Percentiles rank a stretch among this genome's conserved stretches.
phyloP scores from a whole-genome alignment of 2,888 invertebrate genomes.

The Allolobophora icterica region DNA sequence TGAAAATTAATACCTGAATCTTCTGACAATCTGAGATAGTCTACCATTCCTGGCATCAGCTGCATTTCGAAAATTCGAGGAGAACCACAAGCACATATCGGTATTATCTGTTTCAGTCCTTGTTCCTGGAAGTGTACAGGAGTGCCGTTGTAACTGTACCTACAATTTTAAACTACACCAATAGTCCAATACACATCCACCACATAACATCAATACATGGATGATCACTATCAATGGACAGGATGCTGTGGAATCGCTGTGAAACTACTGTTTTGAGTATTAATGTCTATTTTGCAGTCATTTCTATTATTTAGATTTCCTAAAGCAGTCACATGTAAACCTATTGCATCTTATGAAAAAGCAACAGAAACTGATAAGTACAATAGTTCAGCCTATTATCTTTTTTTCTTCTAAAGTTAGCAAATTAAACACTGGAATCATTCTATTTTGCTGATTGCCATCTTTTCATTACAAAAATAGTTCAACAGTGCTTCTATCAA shows the following conservation, averaged over 20 bases:
- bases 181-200: background rate
- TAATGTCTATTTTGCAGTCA: background rate
- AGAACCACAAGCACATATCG: background rate
- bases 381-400: too few species aligned
- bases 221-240: background rate
- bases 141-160: background rate
- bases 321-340: too few species aligned
- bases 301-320: background rate
- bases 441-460: background rate
- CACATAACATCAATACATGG: background rate
- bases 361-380: too few species aligned
- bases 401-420: too few species aligned
- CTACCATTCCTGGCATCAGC: conserved; percentile 1
- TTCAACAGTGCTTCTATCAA: background rate
- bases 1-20: conserved; percentile 1
- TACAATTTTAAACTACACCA: background rate
- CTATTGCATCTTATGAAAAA: too few species aligned
- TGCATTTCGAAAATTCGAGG: conserved; percentile 17
- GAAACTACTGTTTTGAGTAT: background rate
- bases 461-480: background rate
- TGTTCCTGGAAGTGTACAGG: background rate
- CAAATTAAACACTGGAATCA: too few species aligned
- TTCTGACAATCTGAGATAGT: background rate
- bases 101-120: background rate
- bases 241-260: background rate